Evolutionary conservation across 2,888 invertebrate genomes (phyloP).

Genomic region (Orthosia incerta): DNA sequence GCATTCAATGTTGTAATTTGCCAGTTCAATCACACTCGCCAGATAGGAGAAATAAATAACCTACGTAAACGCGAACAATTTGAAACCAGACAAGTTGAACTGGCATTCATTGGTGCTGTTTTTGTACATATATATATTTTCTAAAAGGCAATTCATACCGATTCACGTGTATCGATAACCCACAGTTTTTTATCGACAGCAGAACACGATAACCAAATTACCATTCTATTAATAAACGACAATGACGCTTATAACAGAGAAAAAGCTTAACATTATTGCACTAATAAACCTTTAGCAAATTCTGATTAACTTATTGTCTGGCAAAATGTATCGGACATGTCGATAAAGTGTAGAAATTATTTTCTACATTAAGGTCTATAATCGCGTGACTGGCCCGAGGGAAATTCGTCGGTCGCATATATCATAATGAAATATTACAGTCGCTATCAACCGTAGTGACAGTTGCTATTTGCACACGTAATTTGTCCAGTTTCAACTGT

Average conservation of each 20-base stretch:
- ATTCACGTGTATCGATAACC: conserved; percentile 13
- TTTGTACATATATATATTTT: conserved; percentile 20
- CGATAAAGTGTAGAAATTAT: conserved; percentile 55
- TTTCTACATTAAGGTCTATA: conserved; percentile 55
- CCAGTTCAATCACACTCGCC: neutral
- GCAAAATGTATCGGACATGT: conserved; percentile 47
- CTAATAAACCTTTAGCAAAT: conserved; percentile 47
- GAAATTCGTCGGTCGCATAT: conserved; percentile 55
- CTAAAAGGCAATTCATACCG: conserved; percentile 8
- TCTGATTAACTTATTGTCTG: conserved; percentile 55
- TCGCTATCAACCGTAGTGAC: conserved; percentile 67
- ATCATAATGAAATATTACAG: conserved; percentile 65
- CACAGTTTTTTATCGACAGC: conserved; percentile 33
- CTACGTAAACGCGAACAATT: neutral
- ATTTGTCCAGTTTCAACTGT: conserved; percentile 47
- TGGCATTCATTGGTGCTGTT: neutral
- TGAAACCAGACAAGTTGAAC: neutral
- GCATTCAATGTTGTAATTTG: conserved; percentile 8
- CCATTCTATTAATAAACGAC: conserved; percentile 43
- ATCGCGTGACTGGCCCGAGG: conserved; percentile 60
- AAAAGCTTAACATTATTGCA: conserved; percentile 28
- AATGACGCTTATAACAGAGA: conserved; percentile 27
- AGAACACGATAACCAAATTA: conserved; percentile 54
- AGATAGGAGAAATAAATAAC: conserved; percentile 15
- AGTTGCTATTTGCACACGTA: conserved; percentile 65